Conservation (phyloP, 2,888 invertebrate species). For the Biston stratarius region DNA sequence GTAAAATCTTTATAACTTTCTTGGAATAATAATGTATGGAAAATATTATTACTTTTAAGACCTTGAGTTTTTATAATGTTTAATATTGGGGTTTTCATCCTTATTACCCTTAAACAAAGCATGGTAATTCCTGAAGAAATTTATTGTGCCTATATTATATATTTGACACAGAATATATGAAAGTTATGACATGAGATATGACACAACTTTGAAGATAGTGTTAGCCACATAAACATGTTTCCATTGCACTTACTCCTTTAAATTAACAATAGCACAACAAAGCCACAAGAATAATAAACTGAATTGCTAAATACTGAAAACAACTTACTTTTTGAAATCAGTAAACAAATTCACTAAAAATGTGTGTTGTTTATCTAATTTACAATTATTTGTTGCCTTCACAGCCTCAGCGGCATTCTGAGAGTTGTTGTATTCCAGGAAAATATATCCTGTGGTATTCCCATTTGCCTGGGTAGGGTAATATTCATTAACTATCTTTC, state of each 20-base stretch:
- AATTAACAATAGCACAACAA: not conserved
- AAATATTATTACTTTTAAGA: too few relatives aligned
- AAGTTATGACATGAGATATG: not conserved
- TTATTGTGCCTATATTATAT: too few relatives aligned
- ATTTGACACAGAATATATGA: too few relatives aligned
- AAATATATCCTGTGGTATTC: slow-evolving; percentile 96
- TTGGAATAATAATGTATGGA: too few relatives aligned
- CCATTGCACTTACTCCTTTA: not conserved
- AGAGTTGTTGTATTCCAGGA: slow-evolving; percentile 95
- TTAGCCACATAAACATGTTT: too few relatives aligned
- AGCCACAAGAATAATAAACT: not conserved
- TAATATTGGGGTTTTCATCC: not conserved
- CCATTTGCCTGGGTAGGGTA: slow-evolving; percentile 95
- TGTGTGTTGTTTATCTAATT: slow-evolving; percentile 97
- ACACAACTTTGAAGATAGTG: not conserved
- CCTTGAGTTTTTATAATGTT: too few relatives aligned
- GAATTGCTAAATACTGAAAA: not conserved
- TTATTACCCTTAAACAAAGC: too few relatives aligned
- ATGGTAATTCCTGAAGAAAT: too few relatives aligned
- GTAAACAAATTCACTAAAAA: slow-evolving; percentile 97
- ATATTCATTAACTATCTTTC: slow-evolving; percentile 93
- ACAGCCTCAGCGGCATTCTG: slow-evolving; percentile 95
- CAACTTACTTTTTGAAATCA: slow-evolving; percentile 95
- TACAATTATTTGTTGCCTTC: slow-evolving; percentile 95
- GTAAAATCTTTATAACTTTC: too few relatives aligned